Evolutionary conservation across 1,140 invertebrate species (phyloP).

Genomic region (Maniola jurtina): DNA sequence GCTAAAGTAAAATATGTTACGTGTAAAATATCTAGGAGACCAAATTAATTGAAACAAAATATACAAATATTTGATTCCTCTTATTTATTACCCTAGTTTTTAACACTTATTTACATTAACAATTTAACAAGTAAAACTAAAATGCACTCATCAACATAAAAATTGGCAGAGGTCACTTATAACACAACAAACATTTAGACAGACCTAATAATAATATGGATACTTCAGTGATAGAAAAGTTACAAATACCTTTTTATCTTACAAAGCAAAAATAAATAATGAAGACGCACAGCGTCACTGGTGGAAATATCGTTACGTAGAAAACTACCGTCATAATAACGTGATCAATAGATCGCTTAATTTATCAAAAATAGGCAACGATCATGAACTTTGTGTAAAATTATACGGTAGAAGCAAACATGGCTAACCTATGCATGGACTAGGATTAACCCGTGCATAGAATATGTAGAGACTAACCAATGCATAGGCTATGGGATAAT

Average conservation of each 20-base stretch:
- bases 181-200: slow-evolving; percentile 6
- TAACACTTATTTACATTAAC: slow-evolving; percentile 49
- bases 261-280: background rate
- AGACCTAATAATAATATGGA: background rate
- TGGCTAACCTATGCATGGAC: too few species aligned
- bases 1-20: background rate
- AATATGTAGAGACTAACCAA: too few species aligned
- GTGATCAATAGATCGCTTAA: too few species aligned
- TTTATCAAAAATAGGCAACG: too few species aligned
- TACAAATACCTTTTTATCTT: background rate
- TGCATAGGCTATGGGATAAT: too few species aligned
- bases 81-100: slow-evolving; percentile 68
- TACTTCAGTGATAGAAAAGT: background rate
- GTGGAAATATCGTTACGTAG: background rate
- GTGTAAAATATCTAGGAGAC: background rate
- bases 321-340: background rate
- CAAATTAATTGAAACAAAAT: slow-evolving; percentile 26
- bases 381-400: too few species aligned
- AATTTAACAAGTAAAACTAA: slow-evolving; percentile 21
- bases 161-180: slow-evolving; percentile 38
- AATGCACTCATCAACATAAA: slow-evolving; percentile 39
- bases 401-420: too few species aligned
- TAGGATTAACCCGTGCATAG: too few species aligned
- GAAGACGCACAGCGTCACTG: background rate
- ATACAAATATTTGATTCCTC: slow-evolving; percentile 49